Conservation (phyloP, 1,140 invertebrate genomes). For the Ctenoplectra terminalis region DNA sequence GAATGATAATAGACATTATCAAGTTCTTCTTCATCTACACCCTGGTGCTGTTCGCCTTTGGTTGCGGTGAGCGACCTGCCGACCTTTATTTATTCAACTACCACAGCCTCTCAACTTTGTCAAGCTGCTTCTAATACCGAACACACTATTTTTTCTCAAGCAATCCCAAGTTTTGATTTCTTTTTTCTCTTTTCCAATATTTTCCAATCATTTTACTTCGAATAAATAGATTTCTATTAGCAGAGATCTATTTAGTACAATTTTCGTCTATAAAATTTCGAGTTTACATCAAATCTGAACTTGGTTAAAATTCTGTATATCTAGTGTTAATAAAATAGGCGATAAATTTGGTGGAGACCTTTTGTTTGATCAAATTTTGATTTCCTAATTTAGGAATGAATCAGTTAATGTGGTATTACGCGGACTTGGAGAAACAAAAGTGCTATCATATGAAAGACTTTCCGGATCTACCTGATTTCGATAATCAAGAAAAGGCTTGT, state of each 20-base stretch:
- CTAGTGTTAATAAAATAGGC: too few species aligned
- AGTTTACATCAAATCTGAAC: too few species aligned
- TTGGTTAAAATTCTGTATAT: too few species aligned
- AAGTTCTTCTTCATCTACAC: constrained; percentile 97
- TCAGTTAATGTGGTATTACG: constrained; percentile 97
- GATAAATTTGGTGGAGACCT: too few species aligned
- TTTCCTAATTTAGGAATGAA: constrained; percentile 87
- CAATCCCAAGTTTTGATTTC: not conserved
- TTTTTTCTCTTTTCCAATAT: too few species aligned
- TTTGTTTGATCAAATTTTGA: too few species aligned
- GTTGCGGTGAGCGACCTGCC: constrained; percentile 87
- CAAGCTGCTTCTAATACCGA: not conserved
- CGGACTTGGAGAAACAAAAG: constrained; percentile 92
- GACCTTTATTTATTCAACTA: constrained; percentile 34
- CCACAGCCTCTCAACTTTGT: not conserved
- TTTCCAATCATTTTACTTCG: too few species aligned
- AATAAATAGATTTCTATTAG: too few species aligned
- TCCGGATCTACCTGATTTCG: constrained; percentile 87
- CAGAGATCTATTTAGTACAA: too few species aligned
- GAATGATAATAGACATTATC: constrained; percentile 96
- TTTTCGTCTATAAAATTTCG: too few species aligned
- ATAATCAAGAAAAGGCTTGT: constrained; percentile 91
- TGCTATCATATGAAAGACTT: constrained; percentile 89
- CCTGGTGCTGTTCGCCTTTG: constrained; percentile 94
- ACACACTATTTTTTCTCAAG: not conserved